phyloP scores from a whole-genome alignment of 2,888 invertebrate species.

The Clistopyga incitator region DNA sequence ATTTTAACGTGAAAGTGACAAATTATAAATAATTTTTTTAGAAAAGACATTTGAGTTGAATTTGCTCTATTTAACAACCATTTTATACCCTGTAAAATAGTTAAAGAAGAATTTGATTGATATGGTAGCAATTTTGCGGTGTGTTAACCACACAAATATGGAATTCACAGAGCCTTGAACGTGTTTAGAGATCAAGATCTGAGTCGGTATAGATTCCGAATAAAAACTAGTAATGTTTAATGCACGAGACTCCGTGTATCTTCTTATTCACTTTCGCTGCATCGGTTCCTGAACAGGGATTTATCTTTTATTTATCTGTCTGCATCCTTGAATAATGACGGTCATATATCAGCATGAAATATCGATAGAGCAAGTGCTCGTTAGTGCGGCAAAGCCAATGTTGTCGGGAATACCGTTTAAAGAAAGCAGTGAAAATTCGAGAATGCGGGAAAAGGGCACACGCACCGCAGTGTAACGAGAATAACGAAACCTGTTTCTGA shows the following conservation, averaged over 20 bases:
- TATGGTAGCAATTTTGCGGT: not conserved
- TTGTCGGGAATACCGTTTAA: slow-evolving; percentile 65
- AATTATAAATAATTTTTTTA: not conserved
- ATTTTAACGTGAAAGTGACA: not conserved
- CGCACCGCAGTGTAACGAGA: slow-evolving; percentile 46
- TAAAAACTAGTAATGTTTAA: not conserved
- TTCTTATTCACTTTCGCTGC: slow-evolving; percentile 37
- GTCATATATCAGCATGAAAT: slow-evolving; percentile 37
- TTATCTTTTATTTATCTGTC: slow-evolving; percentile 15
- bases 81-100: not conserved
- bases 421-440: slow-evolving; percentile 81
- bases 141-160: not conserved
- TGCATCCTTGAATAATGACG: not conserved
- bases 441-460: slow-evolving; percentile 22
- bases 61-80: not conserved
- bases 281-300: not conserved
- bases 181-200: slow-evolving; percentile 25
- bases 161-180: not conserved
- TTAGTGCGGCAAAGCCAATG: slow-evolving; percentile 23
- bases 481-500: slow-evolving; percentile 75
- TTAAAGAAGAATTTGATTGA: not conserved
- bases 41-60: not conserved
- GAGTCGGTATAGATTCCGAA: not conserved
- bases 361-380: slow-evolving; percentile 44
- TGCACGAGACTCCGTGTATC: not conserved